phyloP scores from a whole-genome alignment of 2,797 vertebrate genomes.

The Kryptolebias ocellatus region DNA sequence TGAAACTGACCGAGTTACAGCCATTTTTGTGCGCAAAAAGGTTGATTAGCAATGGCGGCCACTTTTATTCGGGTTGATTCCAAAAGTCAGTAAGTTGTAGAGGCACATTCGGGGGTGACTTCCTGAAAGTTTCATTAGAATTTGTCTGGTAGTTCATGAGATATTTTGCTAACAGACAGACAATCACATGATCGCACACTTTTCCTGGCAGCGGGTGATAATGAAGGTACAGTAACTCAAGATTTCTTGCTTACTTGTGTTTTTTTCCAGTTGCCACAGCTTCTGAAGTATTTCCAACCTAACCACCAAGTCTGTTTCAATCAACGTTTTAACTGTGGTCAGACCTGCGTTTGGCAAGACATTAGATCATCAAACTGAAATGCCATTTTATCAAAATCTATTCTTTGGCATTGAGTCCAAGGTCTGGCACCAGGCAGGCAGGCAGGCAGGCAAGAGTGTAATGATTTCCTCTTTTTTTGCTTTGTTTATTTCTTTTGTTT shows the following conservation, averaged over 20 bases:
- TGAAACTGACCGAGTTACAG: too few relatives aligned
- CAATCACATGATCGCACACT: too few relatives aligned
- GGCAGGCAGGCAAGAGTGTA: not conserved
- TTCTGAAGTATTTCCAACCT: conserved; percentile 3
- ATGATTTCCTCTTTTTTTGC: conserved; percentile 16
- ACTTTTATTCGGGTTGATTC: too few relatives aligned
- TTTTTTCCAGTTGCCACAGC: not conserved
- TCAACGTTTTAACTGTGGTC: conserved; percentile 3
- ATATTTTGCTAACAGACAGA: too few relatives aligned
- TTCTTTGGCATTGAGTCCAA: conserved; percentile 6
- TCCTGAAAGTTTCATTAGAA: too few relatives aligned
- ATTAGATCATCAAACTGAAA: conserved; percentile 27
- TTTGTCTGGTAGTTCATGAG: too few relatives aligned
- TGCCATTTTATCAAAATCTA: conserved; percentile 14
- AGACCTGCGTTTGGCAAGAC: not conserved
- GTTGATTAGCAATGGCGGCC: too few relatives aligned
- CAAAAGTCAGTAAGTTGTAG: too few relatives aligned
- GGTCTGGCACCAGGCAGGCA: conserved; percentile 3
- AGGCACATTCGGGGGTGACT: too few relatives aligned
- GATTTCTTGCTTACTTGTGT: not conserved
- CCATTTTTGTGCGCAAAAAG: too few relatives aligned
- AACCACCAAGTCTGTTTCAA: conserved; percentile 3
- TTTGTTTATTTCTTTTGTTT: conserved; percentile 4
- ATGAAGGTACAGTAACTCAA: not conserved
- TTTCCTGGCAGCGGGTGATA: too few relatives aligned